Conservation (phyloP, 2,888 invertebrate genomes). For the Dicranocentrus wangi region DNA sequence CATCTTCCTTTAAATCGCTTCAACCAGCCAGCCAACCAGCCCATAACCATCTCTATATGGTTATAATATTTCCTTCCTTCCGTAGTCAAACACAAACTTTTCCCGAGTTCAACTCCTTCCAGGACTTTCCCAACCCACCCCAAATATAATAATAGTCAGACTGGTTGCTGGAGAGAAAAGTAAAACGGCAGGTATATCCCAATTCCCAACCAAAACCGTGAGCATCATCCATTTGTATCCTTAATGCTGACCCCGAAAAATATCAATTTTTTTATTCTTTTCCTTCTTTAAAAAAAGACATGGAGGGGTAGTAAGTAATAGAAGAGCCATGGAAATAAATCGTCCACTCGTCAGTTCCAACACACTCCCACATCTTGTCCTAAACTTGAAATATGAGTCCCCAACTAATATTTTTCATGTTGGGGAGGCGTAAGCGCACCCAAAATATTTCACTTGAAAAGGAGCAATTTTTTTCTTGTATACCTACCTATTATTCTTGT, state of each 20-base stretch:
- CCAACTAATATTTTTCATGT: neutral
- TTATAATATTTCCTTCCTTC: neutral
- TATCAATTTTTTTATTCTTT: no score
- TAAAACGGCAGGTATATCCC: neutral
- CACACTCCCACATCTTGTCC: conserved; percentile 42
- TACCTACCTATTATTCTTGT: no score
- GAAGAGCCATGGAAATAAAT: neutral
- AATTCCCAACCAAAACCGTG: neutral
- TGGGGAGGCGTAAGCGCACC: neutral
- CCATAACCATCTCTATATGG: no score
- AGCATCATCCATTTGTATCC: no score
- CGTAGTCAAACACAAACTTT: conserved; percentile 2
- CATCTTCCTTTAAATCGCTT: conserved; percentile 61
- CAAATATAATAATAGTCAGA: neutral
- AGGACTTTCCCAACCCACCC: conserved; percentile 16
- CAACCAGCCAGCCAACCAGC: conserved; percentile 19
- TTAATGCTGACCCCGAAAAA: no score
- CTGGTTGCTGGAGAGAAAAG: no score
- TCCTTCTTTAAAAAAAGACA: no score
- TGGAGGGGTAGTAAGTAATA: no score
- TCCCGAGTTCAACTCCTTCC: neutral
- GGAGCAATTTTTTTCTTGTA: no score
- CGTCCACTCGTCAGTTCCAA: conserved; percentile 47
- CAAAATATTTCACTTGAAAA: no score
- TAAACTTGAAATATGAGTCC: conserved; percentile 17